Evolutionary conservation across 2,888 invertebrate genomes (phyloP).

Genomic region (Caradrina kadenii): DNA sequence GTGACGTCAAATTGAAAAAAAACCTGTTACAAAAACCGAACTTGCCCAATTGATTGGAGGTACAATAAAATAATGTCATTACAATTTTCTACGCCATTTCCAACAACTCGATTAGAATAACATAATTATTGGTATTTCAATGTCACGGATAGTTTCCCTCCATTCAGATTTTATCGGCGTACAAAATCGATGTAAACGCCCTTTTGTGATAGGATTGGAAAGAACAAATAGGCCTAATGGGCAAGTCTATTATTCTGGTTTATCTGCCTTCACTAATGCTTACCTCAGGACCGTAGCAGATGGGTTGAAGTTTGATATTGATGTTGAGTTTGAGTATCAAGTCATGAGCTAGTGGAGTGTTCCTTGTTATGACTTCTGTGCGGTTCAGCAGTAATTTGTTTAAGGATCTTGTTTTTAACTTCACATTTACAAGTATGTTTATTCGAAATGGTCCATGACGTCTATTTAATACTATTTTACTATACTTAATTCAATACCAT

Average conservation of each 20-base stretch:
- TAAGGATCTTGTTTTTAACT: no score
- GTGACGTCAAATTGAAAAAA: conserved; percentile 4
- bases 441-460: no score
- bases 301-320: conserved; percentile 71
- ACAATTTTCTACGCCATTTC: conserved; percentile 61
- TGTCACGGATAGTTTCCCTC: conserved; percentile 57
- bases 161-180: conserved; percentile 57
- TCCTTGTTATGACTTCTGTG: neutral
- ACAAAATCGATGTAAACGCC: conserved; percentile 60
- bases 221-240: conserved; percentile 62
- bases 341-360: conserved; percentile 12
- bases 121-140: conserved; percentile 61
- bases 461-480: no score
- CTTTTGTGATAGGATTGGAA: conserved; percentile 59
- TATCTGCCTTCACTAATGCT: conserved; percentile 69
- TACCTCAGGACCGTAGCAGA: conserved; percentile 72
- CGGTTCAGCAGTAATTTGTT: neutral
- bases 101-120: conserved; percentile 52
- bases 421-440: no score
- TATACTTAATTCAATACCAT: no score
- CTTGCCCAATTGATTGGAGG: conserved; percentile 39
- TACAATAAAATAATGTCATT: conserved; percentile 64
- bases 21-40: conserved; percentile 35
- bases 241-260: conserved; percentile 63
- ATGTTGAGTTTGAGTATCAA: conserved; percentile 48